A percentile compares a stretch with the other conserved stretches of the same genome.
Conservation (phyloP, 92 coral and sea anemone genomes). For the Desmophyllum pertusum region DNA sequence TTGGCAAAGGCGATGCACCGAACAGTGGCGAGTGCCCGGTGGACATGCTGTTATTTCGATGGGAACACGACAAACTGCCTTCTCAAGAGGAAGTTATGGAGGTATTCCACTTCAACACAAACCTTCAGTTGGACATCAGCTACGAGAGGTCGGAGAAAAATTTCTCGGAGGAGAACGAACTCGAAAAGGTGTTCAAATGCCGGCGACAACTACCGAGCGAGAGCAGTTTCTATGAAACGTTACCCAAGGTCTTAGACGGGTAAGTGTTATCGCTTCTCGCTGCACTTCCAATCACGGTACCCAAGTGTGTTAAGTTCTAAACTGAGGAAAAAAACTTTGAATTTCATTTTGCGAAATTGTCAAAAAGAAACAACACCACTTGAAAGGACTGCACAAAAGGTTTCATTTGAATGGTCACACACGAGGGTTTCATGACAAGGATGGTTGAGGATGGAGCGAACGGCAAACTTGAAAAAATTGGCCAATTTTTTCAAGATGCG, state of each 20-base stretch:
- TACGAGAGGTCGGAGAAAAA: conserved; percentile 26
- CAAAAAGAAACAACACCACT: too few relatives aligned
- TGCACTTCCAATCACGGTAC: too few relatives aligned
- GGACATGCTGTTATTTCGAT: conserved; percentile 25
- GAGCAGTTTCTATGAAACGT: conserved; percentile 31
- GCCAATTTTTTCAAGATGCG: too few relatives aligned
- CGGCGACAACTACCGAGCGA: conserved; percentile 32
- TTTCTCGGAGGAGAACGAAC: conserved; percentile 38
- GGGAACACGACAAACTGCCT: conserved; percentile 44
- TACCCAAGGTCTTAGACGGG: conserved; percentile 42
- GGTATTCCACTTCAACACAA: conserved; percentile 38
- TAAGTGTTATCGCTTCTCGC: not conserved
- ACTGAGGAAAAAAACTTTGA: too few relatives aligned
- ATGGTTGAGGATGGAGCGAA: too few relatives aligned
- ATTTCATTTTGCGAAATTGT: too few relatives aligned
- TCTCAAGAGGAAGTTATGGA: conserved; percentile 38
- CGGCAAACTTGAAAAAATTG: too few relatives aligned
- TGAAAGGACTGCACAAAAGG: too few relatives aligned
- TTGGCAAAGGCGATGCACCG: conserved; percentile 12
- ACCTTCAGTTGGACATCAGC: conserved; percentile 21
- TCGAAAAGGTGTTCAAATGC: conserved; percentile 36
- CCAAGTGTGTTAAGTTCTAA: too few relatives aligned
- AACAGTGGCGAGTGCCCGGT: conserved; percentile 51
- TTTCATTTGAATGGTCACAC: too few relatives aligned
- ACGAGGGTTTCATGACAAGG: too few relatives aligned